Percentiles rank a stretch among this genome's conserved stretches.
phyloP scores from a whole-genome alignment of 2,113 vertebrate genomes.

The Oncorhynchus kisutch region DNA sequence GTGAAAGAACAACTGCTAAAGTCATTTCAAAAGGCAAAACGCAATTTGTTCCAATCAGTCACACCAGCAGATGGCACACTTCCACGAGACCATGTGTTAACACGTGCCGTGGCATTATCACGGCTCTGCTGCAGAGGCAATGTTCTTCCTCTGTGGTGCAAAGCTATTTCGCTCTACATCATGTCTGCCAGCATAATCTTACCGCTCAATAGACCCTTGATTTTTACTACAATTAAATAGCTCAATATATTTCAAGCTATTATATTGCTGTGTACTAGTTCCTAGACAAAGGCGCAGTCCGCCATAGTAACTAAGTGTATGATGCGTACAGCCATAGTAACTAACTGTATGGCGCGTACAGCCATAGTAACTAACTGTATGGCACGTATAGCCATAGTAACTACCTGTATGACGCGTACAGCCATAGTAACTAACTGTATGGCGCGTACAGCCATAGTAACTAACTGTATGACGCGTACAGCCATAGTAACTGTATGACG shows the following conservation, averaged over 20 bases:
- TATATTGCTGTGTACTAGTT: neutral
- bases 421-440: neutral
- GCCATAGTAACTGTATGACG: neutral
- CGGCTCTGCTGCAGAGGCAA: slow-evolving; percentile 15
- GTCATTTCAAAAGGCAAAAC: neutral
- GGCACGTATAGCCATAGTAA: neutral
- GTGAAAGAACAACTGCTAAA: too few species aligned
- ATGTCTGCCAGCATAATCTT: neutral
- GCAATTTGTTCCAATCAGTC: slow-evolving; percentile 5
- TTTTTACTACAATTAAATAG: neutral
- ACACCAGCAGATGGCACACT: slow-evolving; percentile 57
- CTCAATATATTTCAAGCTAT: neutral
- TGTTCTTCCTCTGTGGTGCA: neutral
- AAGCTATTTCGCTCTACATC: neutral
- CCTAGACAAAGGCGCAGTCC: neutral
- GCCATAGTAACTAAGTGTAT: neutral
- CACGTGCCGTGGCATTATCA: neutral
- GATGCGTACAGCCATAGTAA: neutral
- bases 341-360: neutral
- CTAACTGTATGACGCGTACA: neutral
- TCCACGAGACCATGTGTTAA: slow-evolving; percentile 1
- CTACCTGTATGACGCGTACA: neutral
- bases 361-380: neutral
- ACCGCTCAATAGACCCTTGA: neutral
- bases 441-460: neutral